These are phyloP conservation scores for Salarias fasciatus DNA, from an alignment of 2,797 vertebrate genomes.

Conservation along the genomic window DNA sequence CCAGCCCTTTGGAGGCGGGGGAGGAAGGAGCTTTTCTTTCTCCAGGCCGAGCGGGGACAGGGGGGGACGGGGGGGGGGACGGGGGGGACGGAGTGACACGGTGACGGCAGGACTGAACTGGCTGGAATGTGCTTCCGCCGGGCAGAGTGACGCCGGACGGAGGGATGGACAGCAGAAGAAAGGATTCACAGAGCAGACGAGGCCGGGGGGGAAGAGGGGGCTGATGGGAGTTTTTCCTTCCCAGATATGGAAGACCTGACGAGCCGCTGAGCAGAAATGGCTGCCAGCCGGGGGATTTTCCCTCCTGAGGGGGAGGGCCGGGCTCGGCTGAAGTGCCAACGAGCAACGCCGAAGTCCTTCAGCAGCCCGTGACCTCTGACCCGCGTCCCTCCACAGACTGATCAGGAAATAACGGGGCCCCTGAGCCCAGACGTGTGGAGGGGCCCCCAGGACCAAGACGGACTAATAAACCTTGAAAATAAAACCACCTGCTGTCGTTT, in stretches of 20 bases:
- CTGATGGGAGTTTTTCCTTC: conserved; percentile 47
- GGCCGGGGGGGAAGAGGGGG: background rate
- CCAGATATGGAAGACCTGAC: conserved; percentile 43
- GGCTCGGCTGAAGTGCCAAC: conserved; percentile 9
- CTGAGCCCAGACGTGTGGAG: too few relatives aligned
- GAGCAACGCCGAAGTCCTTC: background rate
- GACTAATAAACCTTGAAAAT: too few relatives aligned
- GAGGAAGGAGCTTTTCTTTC: conserved; percentile 30
- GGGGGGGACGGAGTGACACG: background rate
- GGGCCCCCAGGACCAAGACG: too few relatives aligned
- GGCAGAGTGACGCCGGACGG: conserved; percentile 39
- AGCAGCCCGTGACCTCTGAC: background rate
- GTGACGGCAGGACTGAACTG: conserved; percentile 40
- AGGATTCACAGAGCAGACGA: conserved; percentile 9
- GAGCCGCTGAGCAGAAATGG: background rate
- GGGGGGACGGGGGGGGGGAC: background rate
- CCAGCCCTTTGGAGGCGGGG: conserved; percentile 5
- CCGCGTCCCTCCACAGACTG: too few relatives aligned
- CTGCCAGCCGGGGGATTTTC: background rate
- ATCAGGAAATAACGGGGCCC: too few relatives aligned
- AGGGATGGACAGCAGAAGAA: background rate
- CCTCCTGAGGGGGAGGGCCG: background rate
- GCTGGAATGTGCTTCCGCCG: conserved; percentile 69
- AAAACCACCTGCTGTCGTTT: too few relatives aligned
- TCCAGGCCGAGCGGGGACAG: background rate